phyloP scores from a whole-genome alignment of 2,888 invertebrate species.

The Xestia rhomboidea region DNA sequence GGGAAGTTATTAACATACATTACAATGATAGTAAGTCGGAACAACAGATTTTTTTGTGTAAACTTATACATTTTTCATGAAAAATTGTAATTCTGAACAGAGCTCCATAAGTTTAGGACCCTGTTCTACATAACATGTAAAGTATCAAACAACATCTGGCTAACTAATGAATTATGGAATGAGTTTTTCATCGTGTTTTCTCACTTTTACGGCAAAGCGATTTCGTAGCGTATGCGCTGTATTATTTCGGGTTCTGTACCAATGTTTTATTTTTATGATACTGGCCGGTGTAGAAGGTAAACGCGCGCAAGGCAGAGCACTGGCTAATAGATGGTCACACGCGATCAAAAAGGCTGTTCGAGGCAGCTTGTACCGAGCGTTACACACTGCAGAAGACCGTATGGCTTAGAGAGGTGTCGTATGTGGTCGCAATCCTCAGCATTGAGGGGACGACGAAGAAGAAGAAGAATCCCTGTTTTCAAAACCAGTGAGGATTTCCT shows the following conservation, averaged over 20 bases:
- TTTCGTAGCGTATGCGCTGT: neutral
- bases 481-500: neutral
- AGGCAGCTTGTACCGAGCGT: neutral
- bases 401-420: neutral
- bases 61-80: slow-evolving; percentile 59
- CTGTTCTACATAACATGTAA: slow-evolving; percentile 34
- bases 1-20: slow-evolving; percentile 64
- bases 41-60: slow-evolving; percentile 60
- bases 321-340: neutral
- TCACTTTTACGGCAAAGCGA: slow-evolving; percentile 1
- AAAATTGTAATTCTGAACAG: slow-evolving; percentile 52
- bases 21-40: slow-evolving; percentile 59
- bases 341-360: neutral
- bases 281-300: neutral
- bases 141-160: slow-evolving; percentile 64
- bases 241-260: slow-evolving; percentile 11
- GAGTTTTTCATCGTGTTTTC: slow-evolving; percentile 19
- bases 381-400: neutral
- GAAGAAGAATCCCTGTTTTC: neutral
- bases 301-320: neutral
- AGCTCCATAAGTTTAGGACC: slow-evolving; percentile 24
- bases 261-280: neutral
- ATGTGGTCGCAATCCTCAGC: neutral
- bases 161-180: slow-evolving; percentile 58
- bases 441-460: neutral